Evolutionary conservation across 2,797 vertebrate genomes (phyloP), one percentile per base, ranked within the genome.

Genomic region (Sebastes baramenuke): DNA sequence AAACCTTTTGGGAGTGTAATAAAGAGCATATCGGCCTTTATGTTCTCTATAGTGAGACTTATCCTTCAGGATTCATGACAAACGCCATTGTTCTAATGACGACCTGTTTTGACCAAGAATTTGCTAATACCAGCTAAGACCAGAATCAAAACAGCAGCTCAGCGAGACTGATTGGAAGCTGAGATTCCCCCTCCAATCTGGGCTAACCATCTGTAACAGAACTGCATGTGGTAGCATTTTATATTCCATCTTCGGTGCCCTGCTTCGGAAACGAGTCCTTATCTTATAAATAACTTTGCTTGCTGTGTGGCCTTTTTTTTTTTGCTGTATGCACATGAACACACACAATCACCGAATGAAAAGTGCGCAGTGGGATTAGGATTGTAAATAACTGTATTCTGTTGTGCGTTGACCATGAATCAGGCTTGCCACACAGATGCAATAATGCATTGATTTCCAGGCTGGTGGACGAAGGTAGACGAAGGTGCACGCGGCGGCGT

Each of bases 221-320:
- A 88, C 77, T 87, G 83, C 82, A 88, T 77, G 87, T 83, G 84
- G 88, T 77, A 77, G 83, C 84, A 78, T 81, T 90, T 92, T 84
- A 85, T 91, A 84, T 85, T 89, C 84, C 83, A 90, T 91, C 83
- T 83, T 81, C 46, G 22, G 60, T 69, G 79, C 64, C 72, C 81
- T 81, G 84, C 83, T 87, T 90, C 30, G 16, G 67, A 87, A 83
- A 88, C 66, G 77, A 87, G 67, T 77, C 80, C 88, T 87, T 89
- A 93, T 89, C 89, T 90, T 77, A 89, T 74, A 93, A 92, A 91
- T 90, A 81, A 89, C 80, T 90, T 77, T 81, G 70, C 83, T 84
- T 61, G 36, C 86, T 83, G 81, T 87, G 87, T 89, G 86, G 85
- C 59, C 75, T 24, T 72, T 68, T 82, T 55, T 58, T 46, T 54